Base-by-base conservation (phyloP, 2,113 vertebrate species). In the Percopsis transmontana region DNA sequence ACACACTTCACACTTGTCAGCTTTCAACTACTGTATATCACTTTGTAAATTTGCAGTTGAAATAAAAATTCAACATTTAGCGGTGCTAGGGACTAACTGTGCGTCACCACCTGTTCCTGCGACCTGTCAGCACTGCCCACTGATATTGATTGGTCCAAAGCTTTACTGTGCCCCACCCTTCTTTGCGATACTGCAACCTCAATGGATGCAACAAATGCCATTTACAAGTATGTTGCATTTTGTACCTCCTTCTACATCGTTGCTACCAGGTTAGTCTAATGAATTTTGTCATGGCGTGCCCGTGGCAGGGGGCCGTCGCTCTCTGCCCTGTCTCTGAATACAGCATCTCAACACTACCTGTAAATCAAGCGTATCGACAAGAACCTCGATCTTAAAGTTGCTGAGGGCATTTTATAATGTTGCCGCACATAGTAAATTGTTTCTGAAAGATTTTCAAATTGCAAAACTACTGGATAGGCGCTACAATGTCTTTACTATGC, bases 401-500 rank as follows among this genome's bases (percentile, higher is more conserved):
- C 66, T 80, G 23, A n/a, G 51, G 1, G 56, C 23, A 60, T 7
- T n/a, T 56, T 74, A 57, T 4, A 19, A 88, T 87, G 88, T 74
- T 44, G 56, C 54, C 59, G 58, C 67, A 72, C 61, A 9, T 18
- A 63, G 23, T 44, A 62, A 77, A 83, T 77, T 80, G 76, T 20
- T 16, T 47, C 64, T 71, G 66, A 81, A 20, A 70, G 48, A 18
- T 38, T 54, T 62, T 33, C 8, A 33, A 33, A 33, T 7, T 33
- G 27, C 27, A 1, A 33, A 33, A 33, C 27, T 33, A 33, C 27
- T 33, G 27, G 27, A 33, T 33, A 6, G 27, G 5, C 24, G 27
- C 27, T n/a, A 42, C 79, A 85, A 93, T 93, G 92, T 93, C 91
- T 75, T 68, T 93, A 24, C 87, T 93, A 16, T 93, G 92, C 73